phyloP scores from a whole-genome alignment of 1,140 invertebrate species.

The Wasmannia auropunctata region DNA sequence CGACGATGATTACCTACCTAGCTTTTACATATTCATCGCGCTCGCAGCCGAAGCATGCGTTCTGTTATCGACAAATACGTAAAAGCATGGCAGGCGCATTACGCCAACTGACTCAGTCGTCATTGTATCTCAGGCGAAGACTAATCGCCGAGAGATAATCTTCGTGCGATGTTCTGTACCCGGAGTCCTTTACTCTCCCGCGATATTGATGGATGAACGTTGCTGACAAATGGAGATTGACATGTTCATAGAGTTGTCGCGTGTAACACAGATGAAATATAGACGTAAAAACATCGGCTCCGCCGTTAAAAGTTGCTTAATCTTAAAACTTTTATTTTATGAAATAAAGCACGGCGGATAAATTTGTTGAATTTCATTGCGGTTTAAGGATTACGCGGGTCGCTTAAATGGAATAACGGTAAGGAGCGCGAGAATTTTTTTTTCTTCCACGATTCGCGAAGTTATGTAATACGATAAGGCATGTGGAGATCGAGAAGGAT shows the following conservation, averaged over 20 bases:
- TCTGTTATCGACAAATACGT: conserved; percentile 53
- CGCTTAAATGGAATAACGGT: conserved; percentile 2
- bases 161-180: conserved; percentile 11
- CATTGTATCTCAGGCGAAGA: conserved; percentile 51
- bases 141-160: conserved; percentile 54
- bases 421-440: neutral
- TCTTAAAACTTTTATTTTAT: neutral
- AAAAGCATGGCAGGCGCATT: conserved; percentile 27
- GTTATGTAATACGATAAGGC: neutral
- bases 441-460: neutral
- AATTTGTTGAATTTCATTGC: neutral
- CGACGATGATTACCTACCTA: conserved; percentile 46
- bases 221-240: conserved; percentile 57
- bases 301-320: neutral
- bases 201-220: conserved; percentile 51
- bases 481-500: conserved; percentile 11
- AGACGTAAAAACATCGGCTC: conserved; percentile 24
- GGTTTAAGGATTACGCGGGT: neutral
- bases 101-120: conserved; percentile 43
- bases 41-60: conserved; percentile 12
- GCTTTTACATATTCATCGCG: conserved; percentile 57
- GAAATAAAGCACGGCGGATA: neutral
- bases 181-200: conserved; percentile 42
- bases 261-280: conserved; percentile 23
- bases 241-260: conserved; percentile 53